phyloP scores from a whole-genome alignment of 2,113 vertebrate genomes.

The Clarias gariepinus region DNA sequence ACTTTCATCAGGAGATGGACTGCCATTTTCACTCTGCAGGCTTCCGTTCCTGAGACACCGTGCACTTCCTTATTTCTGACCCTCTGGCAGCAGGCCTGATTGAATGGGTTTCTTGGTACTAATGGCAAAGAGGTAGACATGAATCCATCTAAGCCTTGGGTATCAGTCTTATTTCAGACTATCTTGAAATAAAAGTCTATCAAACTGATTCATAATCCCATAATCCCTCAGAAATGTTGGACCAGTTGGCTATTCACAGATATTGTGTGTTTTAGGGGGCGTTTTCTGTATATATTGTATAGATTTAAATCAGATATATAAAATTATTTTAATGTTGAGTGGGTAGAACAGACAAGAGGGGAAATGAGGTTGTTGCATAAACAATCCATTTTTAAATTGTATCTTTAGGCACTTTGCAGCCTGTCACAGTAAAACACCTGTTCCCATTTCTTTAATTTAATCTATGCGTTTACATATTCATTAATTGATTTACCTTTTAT shows the following conservation, averaged over 20 bases:
- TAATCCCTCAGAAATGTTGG: neutral
- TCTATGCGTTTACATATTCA: too few species aligned
- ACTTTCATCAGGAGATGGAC: conserved; percentile 15
- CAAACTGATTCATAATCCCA: neutral
- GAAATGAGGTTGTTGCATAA: too few species aligned
- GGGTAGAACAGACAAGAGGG: too few species aligned
- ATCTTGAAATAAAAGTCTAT: neutral
- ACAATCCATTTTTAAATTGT: too few species aligned
- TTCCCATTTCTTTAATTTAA: too few species aligned
- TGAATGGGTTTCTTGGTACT: neutral
- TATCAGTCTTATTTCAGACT: neutral
- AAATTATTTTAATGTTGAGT: neutral
- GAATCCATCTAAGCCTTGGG: neutral
- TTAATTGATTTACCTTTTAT: too few species aligned
- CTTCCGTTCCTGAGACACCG: neutral
- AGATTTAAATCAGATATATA: neutral
- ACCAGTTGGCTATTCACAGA: neutral
- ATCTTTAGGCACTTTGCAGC: too few species aligned
- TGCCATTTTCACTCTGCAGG: neutral
- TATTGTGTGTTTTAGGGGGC: neutral
- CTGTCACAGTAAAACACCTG: too few species aligned
- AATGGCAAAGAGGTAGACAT: neutral
- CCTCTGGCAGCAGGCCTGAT: neutral
- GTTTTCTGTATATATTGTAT: neutral
- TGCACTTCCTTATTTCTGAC: neutral